These are phyloP conservation scores for Drosophila truncata DNA, from an alignment of 1,140 invertebrate species.

Conservation along the genomic window DNA sequence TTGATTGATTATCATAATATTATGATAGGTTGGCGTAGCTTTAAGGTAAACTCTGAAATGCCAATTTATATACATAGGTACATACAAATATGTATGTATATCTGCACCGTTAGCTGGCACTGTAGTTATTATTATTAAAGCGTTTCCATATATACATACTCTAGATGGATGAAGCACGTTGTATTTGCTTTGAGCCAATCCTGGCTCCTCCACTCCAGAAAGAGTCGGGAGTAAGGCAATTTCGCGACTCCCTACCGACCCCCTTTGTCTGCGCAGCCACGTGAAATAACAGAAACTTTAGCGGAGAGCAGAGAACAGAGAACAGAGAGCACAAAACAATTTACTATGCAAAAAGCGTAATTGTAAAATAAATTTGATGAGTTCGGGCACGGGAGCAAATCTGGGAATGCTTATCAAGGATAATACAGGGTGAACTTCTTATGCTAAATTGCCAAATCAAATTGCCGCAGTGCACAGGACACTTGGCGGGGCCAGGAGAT, in stretches of 20 bases:
- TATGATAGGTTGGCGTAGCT: conserved; percentile 45
- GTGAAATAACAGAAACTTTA: conserved; percentile 29
- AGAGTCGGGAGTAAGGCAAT: conserved; percentile 17
- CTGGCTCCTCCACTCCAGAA: not conserved
- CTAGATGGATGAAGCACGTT: conserved; percentile 23
- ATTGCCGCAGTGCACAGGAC: conserved; percentile 20
- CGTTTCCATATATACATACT: conserved; percentile 23
- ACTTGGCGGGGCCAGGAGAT: conserved; percentile 2
- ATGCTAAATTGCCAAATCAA: conserved; percentile 65
- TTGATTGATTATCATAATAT: conserved; percentile 42
- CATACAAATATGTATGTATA: conserved; percentile 5
- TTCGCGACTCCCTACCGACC: conserved; percentile 10
- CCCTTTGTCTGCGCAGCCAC: conserved; percentile 19
- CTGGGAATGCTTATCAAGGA: conserved; percentile 54
- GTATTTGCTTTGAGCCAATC: conserved; percentile 25
- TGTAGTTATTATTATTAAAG: conserved; percentile 43
- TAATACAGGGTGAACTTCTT: conserved; percentile 73
- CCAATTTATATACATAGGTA: conserved; percentile 23
- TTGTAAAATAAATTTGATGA: conserved; percentile 45
- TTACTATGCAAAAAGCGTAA: conserved; percentile 58
- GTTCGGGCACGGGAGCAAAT: conserved; percentile 9
- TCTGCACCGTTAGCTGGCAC: conserved; percentile 36
- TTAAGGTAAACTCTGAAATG: conserved; percentile 40
- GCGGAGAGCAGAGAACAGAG: not conserved
- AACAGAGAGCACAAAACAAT: conserved; percentile 36